Percentiles rank a stretch among this genome's conserved stretches.
Conservation (phyloP, 2,113 vertebrate genomes). For the Heterocephalus glaber region DNA sequence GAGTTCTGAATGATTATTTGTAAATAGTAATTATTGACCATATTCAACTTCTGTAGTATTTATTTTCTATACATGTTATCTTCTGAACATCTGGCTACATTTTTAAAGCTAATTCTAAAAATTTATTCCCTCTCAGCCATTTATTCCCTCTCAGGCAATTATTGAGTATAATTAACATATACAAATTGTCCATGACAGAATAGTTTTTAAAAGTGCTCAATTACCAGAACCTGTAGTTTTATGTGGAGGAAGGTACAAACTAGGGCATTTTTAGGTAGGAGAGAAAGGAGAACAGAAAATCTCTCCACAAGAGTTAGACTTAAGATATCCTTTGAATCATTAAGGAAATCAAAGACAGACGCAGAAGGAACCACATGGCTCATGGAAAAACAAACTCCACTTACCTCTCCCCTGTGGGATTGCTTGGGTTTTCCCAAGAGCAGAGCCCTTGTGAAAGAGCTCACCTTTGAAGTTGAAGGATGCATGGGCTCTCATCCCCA, state of each 20-base stretch:
- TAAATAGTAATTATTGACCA: not conserved
- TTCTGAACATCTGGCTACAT: not conserved
- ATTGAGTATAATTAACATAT: not conserved
- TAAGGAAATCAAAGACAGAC: slow-evolving; percentile 50
- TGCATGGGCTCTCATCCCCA: not conserved
- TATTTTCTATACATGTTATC: not conserved
- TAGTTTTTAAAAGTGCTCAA: not conserved
- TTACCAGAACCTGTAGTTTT: not conserved
- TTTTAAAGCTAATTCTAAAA: not conserved
- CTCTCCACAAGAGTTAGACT: not conserved
- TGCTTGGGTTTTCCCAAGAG: slow-evolving; percentile 24
- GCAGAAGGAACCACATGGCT: slow-evolving; percentile 22
- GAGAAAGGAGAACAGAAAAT: not conserved
- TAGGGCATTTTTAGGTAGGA: not conserved
- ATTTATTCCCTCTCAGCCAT: not conserved
- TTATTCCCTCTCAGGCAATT: no score
- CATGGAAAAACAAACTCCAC: not conserved
- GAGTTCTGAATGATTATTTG: not conserved
- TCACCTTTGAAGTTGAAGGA: slow-evolving; percentile 39
- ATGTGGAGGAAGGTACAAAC: not conserved
- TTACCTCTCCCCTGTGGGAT: slow-evolving; percentile 14
- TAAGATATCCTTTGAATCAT: not conserved
- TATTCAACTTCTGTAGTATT: not conserved
- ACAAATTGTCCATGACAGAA: not conserved
- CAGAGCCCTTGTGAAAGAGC: not conserved